Evolutionary conservation across 1,140 invertebrate species (phyloP).

Genomic region (Lepidurus packardi): DNA sequence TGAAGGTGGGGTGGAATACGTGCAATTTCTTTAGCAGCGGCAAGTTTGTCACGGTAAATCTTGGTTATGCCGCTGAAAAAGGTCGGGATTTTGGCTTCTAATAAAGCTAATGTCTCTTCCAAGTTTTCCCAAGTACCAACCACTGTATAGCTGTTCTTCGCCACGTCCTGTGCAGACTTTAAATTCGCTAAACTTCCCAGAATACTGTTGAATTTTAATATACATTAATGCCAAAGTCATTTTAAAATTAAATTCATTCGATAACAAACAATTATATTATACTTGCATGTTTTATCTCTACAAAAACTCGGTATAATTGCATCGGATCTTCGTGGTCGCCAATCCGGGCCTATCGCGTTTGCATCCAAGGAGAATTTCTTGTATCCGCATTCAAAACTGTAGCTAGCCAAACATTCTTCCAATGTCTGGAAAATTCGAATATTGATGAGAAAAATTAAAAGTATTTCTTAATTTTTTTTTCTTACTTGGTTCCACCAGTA

Average conservation of each 20-base stretch:
- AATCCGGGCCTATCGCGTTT: not conserved
- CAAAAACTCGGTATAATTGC: constrained; percentile 25
- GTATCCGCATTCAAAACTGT: constrained; percentile 16
- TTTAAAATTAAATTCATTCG: not conserved
- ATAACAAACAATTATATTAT: constrained; percentile 3
- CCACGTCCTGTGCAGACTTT: constrained; percentile 3
- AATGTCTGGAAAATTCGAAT: constrained; percentile 23
- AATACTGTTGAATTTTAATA: not conserved
- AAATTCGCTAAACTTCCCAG: constrained; percentile 24
- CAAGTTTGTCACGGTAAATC: not conserved
- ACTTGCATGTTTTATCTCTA: constrained; percentile 20
- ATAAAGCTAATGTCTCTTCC: constrained; percentile 18
- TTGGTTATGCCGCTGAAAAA: constrained; percentile 31
- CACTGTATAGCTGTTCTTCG: constrained; percentile 1
- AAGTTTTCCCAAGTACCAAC: constrained; percentile 29
- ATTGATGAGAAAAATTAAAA: not conserved
- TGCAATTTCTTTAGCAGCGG: constrained; percentile 6
- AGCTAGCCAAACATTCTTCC: constrained; percentile 25
- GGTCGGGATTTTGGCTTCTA: constrained; percentile 27
- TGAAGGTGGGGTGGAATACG: not conserved
- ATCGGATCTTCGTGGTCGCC: constrained; percentile 30
- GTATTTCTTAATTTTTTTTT: not conserved
- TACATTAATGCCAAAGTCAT: not conserved
- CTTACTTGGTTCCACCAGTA: constrained; percentile 28
- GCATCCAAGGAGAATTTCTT: not conserved